Evolutionary conservation across 2,888 invertebrate genomes (phyloP).

Genomic region (Sthenelais limicola): DNA sequence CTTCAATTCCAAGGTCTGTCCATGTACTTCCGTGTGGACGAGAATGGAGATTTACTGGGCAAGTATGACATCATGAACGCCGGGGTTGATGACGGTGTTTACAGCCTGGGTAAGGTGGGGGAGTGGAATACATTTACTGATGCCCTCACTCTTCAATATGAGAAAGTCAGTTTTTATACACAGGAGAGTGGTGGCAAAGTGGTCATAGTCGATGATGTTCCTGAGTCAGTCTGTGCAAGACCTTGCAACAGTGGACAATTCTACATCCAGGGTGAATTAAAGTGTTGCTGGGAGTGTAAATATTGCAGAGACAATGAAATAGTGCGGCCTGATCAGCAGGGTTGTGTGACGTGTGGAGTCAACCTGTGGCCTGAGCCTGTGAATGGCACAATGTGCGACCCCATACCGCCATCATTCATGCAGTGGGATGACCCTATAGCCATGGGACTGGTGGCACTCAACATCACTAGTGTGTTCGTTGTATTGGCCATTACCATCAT

Average conservation of each 20-base stretch:
- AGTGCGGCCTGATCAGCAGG: constrained; percentile 28
- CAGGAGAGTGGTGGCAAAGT: neutral
- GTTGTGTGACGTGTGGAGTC: constrained; percentile 41
- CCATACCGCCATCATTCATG: constrained; percentile 34
- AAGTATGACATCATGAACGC: constrained; percentile 48
- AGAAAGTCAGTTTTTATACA: too few species aligned
- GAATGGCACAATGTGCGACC: constrained; percentile 32
- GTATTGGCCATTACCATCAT: neutral
- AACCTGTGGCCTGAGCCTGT: constrained; percentile 45
- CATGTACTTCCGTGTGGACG: constrained; percentile 57
- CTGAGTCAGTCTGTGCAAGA: constrained; percentile 49
- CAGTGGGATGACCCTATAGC: constrained; percentile 21
- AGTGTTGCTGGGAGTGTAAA: constrained; percentile 51
- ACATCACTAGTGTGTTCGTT: neutral
- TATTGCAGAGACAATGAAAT: constrained; percentile 50
- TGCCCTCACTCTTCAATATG: neutral
- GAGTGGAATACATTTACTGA: neutral
- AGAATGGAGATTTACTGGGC: constrained; percentile 58
- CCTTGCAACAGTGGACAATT: constrained; percentile 47
- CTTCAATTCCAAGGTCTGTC: constrained; percentile 56
- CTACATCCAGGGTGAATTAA: constrained; percentile 41
- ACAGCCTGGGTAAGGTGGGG: constrained; percentile 2
- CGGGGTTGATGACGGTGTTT: neutral
- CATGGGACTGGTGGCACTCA: constrained; percentile 1
- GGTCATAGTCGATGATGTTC: neutral